Evolutionary conservation across 30 jellyfish, hydroid and myxozoan genomes (phyloP).

Genomic region (Rhopilema esculentum): DNA sequence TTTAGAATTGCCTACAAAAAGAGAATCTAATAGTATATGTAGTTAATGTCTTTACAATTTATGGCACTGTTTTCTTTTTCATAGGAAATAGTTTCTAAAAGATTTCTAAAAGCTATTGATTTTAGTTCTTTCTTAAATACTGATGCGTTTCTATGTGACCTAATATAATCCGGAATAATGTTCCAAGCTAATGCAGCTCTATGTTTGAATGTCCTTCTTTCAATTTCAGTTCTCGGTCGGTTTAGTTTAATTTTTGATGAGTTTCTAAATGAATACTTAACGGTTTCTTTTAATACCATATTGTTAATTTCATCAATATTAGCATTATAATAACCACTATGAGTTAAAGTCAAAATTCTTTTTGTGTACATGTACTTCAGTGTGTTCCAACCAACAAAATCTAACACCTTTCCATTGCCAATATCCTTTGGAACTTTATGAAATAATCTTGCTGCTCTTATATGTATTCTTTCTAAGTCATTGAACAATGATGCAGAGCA

Average conservation of each 20-base stretch:
- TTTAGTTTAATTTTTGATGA: constrained; percentile 15
- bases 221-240: constrained; percentile 43
- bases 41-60: too few relatives aligned
- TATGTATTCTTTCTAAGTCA: constrained; percentile 18
- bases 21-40: not conserved
- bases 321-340: constrained; percentile 21
- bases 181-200: constrained; percentile 57
- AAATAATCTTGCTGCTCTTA: constrained; percentile 53
- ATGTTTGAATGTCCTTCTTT: constrained; percentile 56
- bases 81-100: not conserved
- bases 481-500: constrained; percentile 3
- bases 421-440: constrained; percentile 61
- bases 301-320: constrained; percentile 30
- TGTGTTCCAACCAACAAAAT: constrained; percentile 42
- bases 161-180: constrained; percentile 34
- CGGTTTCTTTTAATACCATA: constrained; percentile 24
- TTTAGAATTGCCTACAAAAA: not conserved
- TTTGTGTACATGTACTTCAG: constrained; percentile 61
- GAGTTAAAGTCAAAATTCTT: constrained; percentile 29
- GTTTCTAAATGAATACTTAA: constrained; percentile 5
- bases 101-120: not conserved
- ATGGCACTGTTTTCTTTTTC: too few relatives aligned
- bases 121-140: not conserved
- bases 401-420: constrained; percentile 40
- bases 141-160: constrained; percentile 49